A percentile compares a stretch with the other conserved stretches of the same genome.
These are phyloP conservation scores for Myioborus miniatus DNA, from an alignment of 2,797 vertebrate genomes.

Conservation along the genomic window DNA sequence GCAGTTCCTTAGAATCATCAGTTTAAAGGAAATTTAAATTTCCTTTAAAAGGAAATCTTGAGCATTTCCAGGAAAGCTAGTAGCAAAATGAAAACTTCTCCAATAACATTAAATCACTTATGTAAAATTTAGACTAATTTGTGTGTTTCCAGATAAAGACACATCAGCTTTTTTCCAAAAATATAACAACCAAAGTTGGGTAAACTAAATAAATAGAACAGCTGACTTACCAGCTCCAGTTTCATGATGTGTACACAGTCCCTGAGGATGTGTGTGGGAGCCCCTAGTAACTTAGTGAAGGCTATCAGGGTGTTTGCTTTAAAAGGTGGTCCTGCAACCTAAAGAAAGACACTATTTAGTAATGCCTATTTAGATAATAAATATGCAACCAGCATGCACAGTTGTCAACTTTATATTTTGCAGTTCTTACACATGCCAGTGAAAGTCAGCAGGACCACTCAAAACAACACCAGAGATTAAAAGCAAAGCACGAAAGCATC, in stretches of 20 bases:
- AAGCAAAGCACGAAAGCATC: not conserved
- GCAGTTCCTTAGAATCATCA: not conserved
- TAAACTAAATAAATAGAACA: not conserved
- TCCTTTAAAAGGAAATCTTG: not conserved
- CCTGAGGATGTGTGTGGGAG: constrained; percentile 94
- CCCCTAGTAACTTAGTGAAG: constrained; percentile 96
- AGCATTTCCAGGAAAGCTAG: not conserved
- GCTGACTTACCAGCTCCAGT: constrained; percentile 89
- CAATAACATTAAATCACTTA: not conserved
- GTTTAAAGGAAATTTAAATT: not conserved
- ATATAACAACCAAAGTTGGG: not conserved
- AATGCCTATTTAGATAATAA: not conserved
- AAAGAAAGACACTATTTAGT: constrained; percentile 40
- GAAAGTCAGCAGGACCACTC: not conserved
- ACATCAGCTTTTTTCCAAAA: not conserved
- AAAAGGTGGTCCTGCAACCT: constrained; percentile 99
- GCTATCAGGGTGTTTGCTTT: constrained; percentile 99
- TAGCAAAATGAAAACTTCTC: not conserved
- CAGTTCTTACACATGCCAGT: not conserved
- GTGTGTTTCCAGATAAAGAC: not conserved
- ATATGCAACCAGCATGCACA: not conserved
- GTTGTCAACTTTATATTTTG: not conserved
- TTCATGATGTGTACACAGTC: constrained; percentile 99
- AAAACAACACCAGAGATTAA: not conserved
- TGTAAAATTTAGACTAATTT: not conserved